These are phyloP conservation scores for Rhabdornis inornatus DNA, from an alignment of 2,113 vertebrate genomes.

Conservation along the genomic window DNA sequence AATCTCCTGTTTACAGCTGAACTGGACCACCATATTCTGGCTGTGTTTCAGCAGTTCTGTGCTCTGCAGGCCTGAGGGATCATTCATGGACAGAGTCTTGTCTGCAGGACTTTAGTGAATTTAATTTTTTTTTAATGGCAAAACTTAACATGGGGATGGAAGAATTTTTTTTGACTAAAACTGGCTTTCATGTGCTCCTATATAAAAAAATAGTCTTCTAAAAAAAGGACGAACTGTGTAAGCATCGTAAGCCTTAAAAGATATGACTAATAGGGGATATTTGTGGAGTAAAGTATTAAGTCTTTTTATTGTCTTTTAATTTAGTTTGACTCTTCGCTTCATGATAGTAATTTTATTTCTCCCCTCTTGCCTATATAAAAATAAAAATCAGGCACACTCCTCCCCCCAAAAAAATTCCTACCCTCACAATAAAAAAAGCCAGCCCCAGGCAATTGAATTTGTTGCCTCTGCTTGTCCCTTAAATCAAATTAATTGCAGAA, in stretches of 20 bases:
- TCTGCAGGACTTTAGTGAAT: slow-evolving; percentile 31
- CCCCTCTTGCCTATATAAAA: slow-evolving; percentile 32
- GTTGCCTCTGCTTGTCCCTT: slow-evolving; percentile 5
- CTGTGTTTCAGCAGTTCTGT: slow-evolving; percentile 98
- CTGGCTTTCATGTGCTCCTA: slow-evolving; percentile 43
- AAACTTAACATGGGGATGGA: slow-evolving; percentile 42
- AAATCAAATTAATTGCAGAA: neutral
- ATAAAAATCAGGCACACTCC: neutral
- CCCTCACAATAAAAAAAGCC: neutral
- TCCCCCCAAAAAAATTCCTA: neutral
- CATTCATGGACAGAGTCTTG: neutral
- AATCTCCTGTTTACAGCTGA: slow-evolving; percentile 97
- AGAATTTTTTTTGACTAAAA: slow-evolving; percentile 47
- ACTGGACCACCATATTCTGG: slow-evolving; percentile 94
- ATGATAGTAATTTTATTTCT: slow-evolving; percentile 35
- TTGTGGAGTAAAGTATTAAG: slow-evolving; percentile 5
- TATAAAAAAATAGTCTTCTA: slow-evolving; percentile 27
- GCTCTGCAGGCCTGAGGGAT: slow-evolving; percentile 87
- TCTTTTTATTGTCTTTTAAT: slow-evolving; percentile 56
- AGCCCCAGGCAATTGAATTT: neutral
- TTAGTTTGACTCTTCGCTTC: slow-evolving; percentile 64
- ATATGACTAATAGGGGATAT: slow-evolving; percentile 34
- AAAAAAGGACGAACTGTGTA: slow-evolving; percentile 16
- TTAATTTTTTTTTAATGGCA: neutral
- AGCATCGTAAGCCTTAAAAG: slow-evolving; percentile 56